These are phyloP conservation scores for Helogale parvula DNA, from an alignment of 2,113 vertebrate species.

Conservation along the genomic window DNA sequence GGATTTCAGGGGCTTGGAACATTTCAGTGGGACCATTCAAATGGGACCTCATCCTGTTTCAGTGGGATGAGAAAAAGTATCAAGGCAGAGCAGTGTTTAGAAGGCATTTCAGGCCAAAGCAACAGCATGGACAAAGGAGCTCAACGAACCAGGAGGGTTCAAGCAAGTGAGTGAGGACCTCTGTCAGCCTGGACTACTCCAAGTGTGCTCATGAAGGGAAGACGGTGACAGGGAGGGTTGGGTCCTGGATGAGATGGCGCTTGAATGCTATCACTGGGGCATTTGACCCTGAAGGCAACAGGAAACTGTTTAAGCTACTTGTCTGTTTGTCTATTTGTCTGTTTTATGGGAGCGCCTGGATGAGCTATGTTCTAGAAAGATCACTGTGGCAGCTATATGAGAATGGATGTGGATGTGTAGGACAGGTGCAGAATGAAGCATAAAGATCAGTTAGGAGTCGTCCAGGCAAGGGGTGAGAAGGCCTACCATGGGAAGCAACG, in stretches of 20 bases:
- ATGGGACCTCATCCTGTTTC: too few species aligned
- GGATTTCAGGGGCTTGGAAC: not conserved
- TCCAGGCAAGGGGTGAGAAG: not conserved
- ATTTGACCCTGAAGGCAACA: not conserved
- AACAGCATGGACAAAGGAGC: not conserved
- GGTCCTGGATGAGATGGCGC: not conserved
- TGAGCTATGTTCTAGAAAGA: not conserved
- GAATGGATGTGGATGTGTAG: not conserved
- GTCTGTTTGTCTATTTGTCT: not conserved
- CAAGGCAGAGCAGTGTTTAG: not conserved
- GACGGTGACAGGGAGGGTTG: accelerated
- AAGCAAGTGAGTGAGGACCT: not conserved
- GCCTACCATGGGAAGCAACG: not conserved
- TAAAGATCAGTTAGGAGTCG: not conserved
- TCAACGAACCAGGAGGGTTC: not conserved
- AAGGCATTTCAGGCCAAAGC: not conserved
- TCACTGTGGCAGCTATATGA: not conserved
- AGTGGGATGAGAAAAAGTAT: not conserved
- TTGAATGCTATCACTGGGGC: not conserved
- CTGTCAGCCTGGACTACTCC: accelerated
- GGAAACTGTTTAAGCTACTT: not conserved
- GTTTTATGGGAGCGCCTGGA: not conserved
- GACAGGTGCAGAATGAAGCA: not conserved
- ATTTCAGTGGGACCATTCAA: not conserved
- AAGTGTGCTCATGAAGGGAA: not conserved